Base-by-base conservation (phyloP, 2,888 invertebrate genomes). In the Ormyrus thymus region DNA sequence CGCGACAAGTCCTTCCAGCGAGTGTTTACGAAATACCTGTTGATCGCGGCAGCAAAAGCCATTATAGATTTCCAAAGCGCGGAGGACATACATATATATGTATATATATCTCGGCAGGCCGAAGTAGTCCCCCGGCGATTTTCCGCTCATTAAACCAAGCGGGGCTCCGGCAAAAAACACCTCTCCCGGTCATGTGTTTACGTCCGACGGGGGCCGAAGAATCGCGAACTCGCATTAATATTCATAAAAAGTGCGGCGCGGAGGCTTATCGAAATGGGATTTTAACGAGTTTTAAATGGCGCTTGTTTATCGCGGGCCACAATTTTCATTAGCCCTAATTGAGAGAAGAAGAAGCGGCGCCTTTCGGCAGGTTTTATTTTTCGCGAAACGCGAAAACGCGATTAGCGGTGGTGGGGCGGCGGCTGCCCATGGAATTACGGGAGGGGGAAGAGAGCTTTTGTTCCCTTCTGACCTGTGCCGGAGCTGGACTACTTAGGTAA, bases 271-370 rank as follows among this genome's bases (percentile, higher is more conserved):
- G 72, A 68, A 73, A 78, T 62, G 78, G 64, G 69, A 78, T 78
- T 78, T 78, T 78, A 73, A 78, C 69, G 78, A 78, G 62, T 73
- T 78, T 78, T 56, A 68, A 77, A 78, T 56, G 73, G 68, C 56
- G 15, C 29, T 29, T 29, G 29, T 29, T 29, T 29, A 29, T 29
- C 10, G 11, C 69, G 64, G 61, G 61, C 10, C 53, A 13, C 56
- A 58, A 77, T 77, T 77, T 77, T 59, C 71, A 77, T 77, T 71
- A 77, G 65, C 43, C 45, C 59, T 76, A 77, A 77, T 77, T 77
- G 77, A 71, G 62, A 65, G 43, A 56, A 29, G 13, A 48, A 65
- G 1, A 8, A 29, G n/a, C 29, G 29, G n/a, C 29, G 29, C 29
- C 29, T 29, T 53, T 66, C 51, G 29, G n/a, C 7, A 15, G 9